Percentiles rank a stretch among this genome's conserved stretches.
phyloP scores from a whole-genome alignment of 2,797 vertebrate species.

The Spinus olivaceus region DNA sequence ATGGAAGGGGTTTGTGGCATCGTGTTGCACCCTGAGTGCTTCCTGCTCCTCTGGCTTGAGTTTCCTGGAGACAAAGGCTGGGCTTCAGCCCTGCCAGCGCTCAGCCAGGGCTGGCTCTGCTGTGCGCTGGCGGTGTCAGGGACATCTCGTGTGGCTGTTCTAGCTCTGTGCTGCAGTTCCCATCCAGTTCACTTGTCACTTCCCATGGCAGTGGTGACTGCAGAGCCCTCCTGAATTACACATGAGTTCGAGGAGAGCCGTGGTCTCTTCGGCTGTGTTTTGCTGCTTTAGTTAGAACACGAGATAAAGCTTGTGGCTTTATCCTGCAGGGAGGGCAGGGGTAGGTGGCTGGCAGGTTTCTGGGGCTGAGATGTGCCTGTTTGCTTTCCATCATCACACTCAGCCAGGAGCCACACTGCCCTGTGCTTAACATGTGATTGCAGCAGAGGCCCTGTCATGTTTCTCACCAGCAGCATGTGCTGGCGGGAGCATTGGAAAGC shows the following conservation, averaged over 20 bases:
- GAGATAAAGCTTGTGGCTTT: neutral
- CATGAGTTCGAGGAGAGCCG: neutral
- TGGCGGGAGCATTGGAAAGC: neutral
- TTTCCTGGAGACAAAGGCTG: neutral
- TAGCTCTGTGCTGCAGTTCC: neutral
- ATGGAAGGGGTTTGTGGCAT: neutral
- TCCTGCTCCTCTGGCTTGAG: neutral
- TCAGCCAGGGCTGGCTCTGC: neutral
- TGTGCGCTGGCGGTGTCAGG: accelerated
- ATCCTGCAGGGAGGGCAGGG: neutral
- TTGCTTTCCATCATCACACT: neutral
- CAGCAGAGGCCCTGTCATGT: accelerated
- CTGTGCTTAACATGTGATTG: neutral
- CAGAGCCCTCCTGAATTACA: neutral
- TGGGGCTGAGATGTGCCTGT: neutral
- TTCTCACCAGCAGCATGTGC: neutral
- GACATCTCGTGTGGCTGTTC: neutral
- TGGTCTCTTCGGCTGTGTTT: neutral
- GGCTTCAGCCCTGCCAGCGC: accelerated
- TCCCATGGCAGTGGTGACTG: neutral
- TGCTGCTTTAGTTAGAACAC: neutral
- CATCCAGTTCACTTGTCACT: neutral
- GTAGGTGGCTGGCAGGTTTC: neutral
- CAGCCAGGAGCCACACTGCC: neutral
- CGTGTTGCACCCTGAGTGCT: neutral